Conservation (phyloP, 2,888 invertebrate genomes). For the Rugalucina vietnamica region DNA sequence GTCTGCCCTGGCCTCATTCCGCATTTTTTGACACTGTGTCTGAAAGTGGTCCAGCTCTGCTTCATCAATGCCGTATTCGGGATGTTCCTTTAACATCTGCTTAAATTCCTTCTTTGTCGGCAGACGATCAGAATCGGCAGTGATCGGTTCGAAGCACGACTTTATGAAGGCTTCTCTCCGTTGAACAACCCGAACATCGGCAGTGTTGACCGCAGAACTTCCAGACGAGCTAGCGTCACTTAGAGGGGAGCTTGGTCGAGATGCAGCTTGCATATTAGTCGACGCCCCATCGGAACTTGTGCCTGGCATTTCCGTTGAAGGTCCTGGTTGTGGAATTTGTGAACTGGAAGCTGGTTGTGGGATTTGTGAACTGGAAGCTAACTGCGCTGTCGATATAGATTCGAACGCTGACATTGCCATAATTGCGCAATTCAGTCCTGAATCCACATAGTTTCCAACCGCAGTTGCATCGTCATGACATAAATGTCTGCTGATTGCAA, state of each 20-base stretch:
- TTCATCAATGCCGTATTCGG: not conserved
- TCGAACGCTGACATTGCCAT: not conserved
- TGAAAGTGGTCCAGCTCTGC: not conserved
- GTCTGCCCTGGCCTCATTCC: not conserved
- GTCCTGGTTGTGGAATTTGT: not conserved
- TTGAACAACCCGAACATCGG: not conserved
- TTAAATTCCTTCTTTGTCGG: not conserved
- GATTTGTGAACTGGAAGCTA: not conserved
- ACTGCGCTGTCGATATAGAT: not conserved
- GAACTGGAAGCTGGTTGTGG: not conserved
- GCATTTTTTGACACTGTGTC: not conserved
- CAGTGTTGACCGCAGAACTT: not conserved
- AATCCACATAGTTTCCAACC: not conserved
- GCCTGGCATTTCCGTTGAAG: not conserved
- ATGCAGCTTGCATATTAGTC: not conserved
- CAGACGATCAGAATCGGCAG: not conserved
- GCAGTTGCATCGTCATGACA: not conserved
- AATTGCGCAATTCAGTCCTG: not conserved
- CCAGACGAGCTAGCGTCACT: not conserved
- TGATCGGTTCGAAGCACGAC: not conserved
- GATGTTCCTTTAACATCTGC: not conserved
- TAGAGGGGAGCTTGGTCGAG: not conserved
- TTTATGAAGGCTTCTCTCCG: not conserved
- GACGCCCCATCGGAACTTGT: not conserved
- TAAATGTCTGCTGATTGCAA: not conserved